Conservation (phyloP, 2,113 vertebrate species). For the Pithys albifrons region DNA sequence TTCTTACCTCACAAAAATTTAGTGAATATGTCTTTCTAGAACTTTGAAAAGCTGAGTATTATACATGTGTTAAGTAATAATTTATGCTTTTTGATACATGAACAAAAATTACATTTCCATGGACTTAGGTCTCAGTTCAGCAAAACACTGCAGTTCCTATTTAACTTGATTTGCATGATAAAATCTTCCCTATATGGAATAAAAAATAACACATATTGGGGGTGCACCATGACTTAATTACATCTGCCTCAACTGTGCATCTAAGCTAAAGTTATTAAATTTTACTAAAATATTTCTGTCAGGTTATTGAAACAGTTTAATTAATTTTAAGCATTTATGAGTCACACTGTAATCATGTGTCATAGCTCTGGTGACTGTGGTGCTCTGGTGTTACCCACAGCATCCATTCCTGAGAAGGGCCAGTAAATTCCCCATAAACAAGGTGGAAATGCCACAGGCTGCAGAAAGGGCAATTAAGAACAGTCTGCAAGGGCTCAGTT, state of each 20-base stretch:
- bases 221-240: not conserved
- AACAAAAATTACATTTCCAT: not conserved
- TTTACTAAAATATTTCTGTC: not conserved
- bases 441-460: not conserved
- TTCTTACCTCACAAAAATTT: not conserved
- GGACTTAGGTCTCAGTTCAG: not conserved
- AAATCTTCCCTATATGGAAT: not conserved
- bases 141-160: not conserved
- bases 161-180: not conserved
- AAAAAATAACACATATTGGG: not conserved
- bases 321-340: not conserved
- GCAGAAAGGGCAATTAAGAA: not conserved
- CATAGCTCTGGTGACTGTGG: rapidly evolving
- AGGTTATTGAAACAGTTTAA: not conserved
- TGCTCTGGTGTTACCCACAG: not conserved
- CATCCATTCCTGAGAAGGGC: rapidly evolving
- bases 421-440: not conserved
- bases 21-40: not conserved
- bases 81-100: not conserved
- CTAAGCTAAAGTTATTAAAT: not conserved
- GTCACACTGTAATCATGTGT: not conserved
- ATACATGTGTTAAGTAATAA: not conserved
- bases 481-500: not conserved
- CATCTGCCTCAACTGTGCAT: not conserved
- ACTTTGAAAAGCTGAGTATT: not conserved